Evolutionary conservation across 1,140 invertebrate species (phyloP), one percentile per base, ranked within the genome.

Genomic region (Parapsyche elsis): DNA sequence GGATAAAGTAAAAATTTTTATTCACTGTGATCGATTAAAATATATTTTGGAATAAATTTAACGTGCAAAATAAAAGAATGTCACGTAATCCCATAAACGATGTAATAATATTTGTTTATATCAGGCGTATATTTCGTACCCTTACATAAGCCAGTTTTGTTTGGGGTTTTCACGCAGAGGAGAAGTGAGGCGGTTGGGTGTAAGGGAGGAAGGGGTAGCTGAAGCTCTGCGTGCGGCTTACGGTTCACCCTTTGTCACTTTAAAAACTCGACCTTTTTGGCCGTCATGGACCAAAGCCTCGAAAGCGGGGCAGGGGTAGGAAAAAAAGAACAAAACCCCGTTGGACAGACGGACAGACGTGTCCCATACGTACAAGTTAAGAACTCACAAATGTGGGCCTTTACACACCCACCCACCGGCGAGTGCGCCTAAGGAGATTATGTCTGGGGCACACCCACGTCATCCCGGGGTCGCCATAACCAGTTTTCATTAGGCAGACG

Each of bases 401-500:
- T 16, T 38, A 14, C 4, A 19, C 45, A 26, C 75, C 30, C 5
- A 19, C 16, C 46, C 24, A 44, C 14, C 9, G 38, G 7, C 5
- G n/a, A n/a, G n/a, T n/a, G n/a, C n/a, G 16, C 71, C 23, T 57
- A 53, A 57, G 73, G 45, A 57, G 73, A 75, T 57, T 75, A 75
- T 16, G 73, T 61, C 14, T n/a, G 57, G 38, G 21, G 7, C 5
- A 21, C n/a, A 16, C 45, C 30, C 30, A 38, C 30, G 21, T 70
- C n/a, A 23, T 26, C 64, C 64, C 23, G 16, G 70, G 14, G 14
- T 30, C 30, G 71, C 44, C 24, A 57, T 59, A 57, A 45, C 45
- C 73, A 57, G 71, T 75, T 57, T 75, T 75, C 44, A 75, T 75
- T 75, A 57, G 21, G 49, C 70, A 14, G 26, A 67, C 61, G 24